phyloP scores from a whole-genome alignment of 2,797 vertebrate genomes.

The Intellagama lesueurii region DNA sequence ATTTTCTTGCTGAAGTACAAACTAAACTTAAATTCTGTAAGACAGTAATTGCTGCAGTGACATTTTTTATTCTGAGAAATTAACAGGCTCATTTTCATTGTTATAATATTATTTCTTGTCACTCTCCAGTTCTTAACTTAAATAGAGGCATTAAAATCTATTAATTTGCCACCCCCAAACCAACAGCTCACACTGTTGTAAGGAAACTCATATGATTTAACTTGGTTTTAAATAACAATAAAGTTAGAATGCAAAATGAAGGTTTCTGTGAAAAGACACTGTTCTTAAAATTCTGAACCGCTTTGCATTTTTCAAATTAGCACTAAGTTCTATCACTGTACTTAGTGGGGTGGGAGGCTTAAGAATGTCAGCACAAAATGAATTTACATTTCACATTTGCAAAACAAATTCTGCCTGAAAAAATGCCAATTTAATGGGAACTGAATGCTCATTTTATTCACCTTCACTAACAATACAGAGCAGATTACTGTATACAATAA shows the following conservation, averaged over 20 bases:
- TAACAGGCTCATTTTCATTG: conserved; percentile 49
- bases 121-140: conserved; percentile 60
- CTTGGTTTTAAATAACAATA: neutral
- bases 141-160: conserved; percentile 46
- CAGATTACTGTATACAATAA: conserved; percentile 60
- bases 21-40: neutral
- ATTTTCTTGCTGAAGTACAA: neutral
- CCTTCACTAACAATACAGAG: conserved; percentile 59
- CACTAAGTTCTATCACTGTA: neutral
- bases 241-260: neutral
- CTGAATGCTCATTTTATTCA: conserved; percentile 44
- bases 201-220: neutral
- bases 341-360: conserved; percentile 24
- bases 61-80: conserved; percentile 61
- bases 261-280: neutral
- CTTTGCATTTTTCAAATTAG: conserved; percentile 59
- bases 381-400: conserved; percentile 76
- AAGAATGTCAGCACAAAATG: conserved; percentile 60
- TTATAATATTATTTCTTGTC: conserved; percentile 37
- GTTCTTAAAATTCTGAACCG: neutral
- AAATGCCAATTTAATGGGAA: conserved; percentile 66
- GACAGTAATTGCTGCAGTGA: conserved; percentile 1
- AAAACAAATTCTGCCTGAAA: conserved; percentile 70
- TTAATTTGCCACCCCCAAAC: conserved; percentile 48
- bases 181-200: too few relatives aligned